Conservation (phyloP, 1,140 invertebrate genomes). For the Pteromalus puparum region DNA sequence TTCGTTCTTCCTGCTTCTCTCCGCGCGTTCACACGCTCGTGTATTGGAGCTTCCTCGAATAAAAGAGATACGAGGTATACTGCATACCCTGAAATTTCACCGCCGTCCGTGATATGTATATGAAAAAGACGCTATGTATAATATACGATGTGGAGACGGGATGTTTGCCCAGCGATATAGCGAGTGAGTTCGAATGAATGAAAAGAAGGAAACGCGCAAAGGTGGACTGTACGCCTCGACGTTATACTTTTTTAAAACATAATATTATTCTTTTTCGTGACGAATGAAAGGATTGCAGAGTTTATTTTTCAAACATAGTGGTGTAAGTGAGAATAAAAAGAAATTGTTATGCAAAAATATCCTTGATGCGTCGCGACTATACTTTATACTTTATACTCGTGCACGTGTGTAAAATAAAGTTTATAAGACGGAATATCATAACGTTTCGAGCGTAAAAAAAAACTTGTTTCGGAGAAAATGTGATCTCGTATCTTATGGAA, state of each 20-base stretch:
- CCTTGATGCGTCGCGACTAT: too few relatives aligned
- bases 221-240: neutral
- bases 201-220: slow-evolving; percentile 13
- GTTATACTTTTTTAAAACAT: too few relatives aligned
- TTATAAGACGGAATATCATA: too few relatives aligned
- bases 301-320: too few relatives aligned
- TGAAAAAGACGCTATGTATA: neutral
- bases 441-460: too few relatives aligned
- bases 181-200: neutral
- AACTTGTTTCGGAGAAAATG: too few relatives aligned
- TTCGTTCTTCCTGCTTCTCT: neutral
- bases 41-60: neutral
- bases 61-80: neutral
- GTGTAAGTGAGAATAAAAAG: too few relatives aligned
- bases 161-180: slow-evolving; percentile 21
- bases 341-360: too few relatives aligned
- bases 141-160: neutral
- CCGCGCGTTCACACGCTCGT: neutral
- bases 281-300: too few relatives aligned
- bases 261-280: neutral
- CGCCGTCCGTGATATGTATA: neutral
- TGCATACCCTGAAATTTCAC: neutral
- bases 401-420: too few relatives aligned
- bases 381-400: too few relatives aligned
- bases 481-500: too few relatives aligned